Evolutionary conservation across 2,797 vertebrate species (phyloP).

Genomic region (Sardinella longiceps): DNA sequence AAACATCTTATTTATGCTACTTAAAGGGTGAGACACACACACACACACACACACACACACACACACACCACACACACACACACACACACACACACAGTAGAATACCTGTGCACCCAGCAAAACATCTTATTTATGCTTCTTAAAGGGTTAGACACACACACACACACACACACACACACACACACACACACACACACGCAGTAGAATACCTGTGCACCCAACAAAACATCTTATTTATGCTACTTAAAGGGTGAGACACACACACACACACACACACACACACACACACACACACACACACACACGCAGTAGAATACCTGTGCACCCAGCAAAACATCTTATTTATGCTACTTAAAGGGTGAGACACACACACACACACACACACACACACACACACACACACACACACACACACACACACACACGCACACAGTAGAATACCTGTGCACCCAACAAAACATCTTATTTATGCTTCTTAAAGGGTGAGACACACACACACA

Average conservation of each 20-base stretch:
- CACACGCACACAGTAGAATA: background rate
- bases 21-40: slow-evolving; percentile 86
- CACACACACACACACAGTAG: slow-evolving; percentile 66
- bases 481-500: background rate
- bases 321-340: too few species aligned
- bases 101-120: slow-evolving; percentile 87
- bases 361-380: too few species aligned
- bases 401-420: background rate
- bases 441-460: background rate
- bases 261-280: slow-evolving; percentile 61
- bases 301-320: background rate
- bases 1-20: slow-evolving; percentile 83
- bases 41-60: background rate
- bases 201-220: slow-evolving; percentile 80
- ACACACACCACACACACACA: too few species aligned
- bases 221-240: slow-evolving; percentile 97
- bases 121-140: slow-evolving; percentile 98
- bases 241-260: slow-evolving; percentile 90
- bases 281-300: background rate
- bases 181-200: slow-evolving; percentile 67
- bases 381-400: too few species aligned
- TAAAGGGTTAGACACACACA: slow-evolving; percentile 84
- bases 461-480: background rate
- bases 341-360: too few species aligned
- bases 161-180: background rate